Conservation (phyloP, 1,140 invertebrate species). For the Macrocentrus cingulum region DNA sequence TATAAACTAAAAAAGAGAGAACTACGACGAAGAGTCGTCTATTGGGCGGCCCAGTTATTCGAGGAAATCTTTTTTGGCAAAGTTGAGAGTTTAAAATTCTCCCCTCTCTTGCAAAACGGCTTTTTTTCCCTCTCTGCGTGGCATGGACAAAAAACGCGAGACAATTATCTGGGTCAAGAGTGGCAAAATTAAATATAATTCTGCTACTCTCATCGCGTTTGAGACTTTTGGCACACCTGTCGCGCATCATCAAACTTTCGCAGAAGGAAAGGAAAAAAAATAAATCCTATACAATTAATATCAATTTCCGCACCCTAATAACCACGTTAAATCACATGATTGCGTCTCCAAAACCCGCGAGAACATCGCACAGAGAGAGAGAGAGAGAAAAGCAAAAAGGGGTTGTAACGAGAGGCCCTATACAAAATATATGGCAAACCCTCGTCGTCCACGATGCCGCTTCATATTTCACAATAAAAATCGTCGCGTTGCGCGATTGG, state of each 20-base stretch:
- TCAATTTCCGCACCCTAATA: too few relatives aligned
- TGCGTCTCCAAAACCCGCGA: too few relatives aligned
- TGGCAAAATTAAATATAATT: slow-evolving; percentile 16
- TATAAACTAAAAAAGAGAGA: too few relatives aligned
- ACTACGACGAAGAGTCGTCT: too few relatives aligned
- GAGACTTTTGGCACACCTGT: not conserved
- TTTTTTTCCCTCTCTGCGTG: not conserved
- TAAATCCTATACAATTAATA: too few relatives aligned
- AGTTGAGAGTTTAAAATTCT: slow-evolving; percentile 11
- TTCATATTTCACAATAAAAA: slow-evolving; percentile 16
- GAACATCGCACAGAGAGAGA: too few relatives aligned
- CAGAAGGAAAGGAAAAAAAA: too few relatives aligned
- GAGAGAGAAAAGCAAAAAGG: too few relatives aligned
- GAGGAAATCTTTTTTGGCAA: slow-evolving; percentile 12
- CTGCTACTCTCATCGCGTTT: not conserved
- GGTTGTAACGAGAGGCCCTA: slow-evolving; percentile 11
- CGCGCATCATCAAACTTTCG: not conserved
- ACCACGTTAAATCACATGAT: too few relatives aligned
- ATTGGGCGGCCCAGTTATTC: not conserved
- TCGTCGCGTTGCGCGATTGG: slow-evolving; percentile 25
- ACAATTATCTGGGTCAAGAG: slow-evolving; percentile 18
- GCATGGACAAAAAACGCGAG: not conserved
- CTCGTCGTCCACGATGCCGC: slow-evolving; percentile 10
- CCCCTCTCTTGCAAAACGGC: not conserved
- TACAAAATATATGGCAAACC: slow-evolving; percentile 10